phyloP scores from a whole-genome alignment of 2,888 invertebrate species.

The Onchidella celtica region DNA sequence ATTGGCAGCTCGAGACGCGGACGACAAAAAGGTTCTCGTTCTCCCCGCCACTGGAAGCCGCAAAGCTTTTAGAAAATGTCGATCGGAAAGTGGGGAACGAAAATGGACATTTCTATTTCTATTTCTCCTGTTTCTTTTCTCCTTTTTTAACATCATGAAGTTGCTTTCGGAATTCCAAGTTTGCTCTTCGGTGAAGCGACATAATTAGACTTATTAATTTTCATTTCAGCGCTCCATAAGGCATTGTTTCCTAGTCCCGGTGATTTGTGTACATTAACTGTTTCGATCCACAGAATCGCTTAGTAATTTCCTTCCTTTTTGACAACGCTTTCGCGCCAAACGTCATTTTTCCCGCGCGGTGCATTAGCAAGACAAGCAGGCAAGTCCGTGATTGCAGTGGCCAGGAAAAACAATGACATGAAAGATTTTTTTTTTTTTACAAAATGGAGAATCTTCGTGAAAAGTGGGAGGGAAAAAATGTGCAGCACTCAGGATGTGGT shows the following conservation, averaged over 20 bases:
- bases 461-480: neutral
- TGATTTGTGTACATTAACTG: constrained; percentile 39
- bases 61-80: constrained; percentile 35
- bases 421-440: neutral
- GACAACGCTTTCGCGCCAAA: constrained; percentile 28
- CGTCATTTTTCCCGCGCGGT: constrained; percentile 35
- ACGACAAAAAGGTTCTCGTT: neutral
- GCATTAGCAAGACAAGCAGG: constrained; percentile 21
- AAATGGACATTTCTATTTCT: constrained; percentile 26
- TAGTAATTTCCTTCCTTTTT: constrained; percentile 38
- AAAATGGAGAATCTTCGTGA: no score
- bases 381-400: constrained; percentile 2
- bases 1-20: neutral
- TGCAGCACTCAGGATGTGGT: neutral
- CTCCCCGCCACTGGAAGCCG: constrained; percentile 5
- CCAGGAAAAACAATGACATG: neutral
- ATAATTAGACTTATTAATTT: constrained; percentile 47
- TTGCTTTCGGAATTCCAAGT: constrained; percentile 23
- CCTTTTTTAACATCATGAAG: neutral
- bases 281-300: constrained; percentile 29
- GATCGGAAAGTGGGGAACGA: constrained; percentile 30
- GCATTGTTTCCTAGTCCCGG: constrained; percentile 6
- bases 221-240: constrained; percentile 27
- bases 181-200: neutral
- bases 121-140: constrained; percentile 5